phyloP scores from a whole-genome alignment of 2,113 vertebrate genomes.

The Entelurus aequoreus region DNA sequence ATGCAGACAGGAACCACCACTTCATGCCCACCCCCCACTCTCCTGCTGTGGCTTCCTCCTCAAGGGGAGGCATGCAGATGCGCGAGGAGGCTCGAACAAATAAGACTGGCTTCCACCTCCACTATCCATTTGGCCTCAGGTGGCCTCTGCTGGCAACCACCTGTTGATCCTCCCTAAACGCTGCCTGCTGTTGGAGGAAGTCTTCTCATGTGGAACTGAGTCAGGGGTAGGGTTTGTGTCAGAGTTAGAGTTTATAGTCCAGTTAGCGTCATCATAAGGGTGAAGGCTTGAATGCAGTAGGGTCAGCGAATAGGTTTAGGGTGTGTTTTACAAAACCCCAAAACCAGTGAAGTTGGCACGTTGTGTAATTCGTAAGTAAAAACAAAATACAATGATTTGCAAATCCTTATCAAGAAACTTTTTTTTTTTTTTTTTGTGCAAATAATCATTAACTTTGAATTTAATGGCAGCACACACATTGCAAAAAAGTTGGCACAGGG shows the following conservation, averaged over 20 bases:
- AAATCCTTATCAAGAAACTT: no score
- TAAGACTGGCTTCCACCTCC: constrained; percentile 62
- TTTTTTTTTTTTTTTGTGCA: no score
- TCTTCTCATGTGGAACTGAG: constrained; percentile 68
- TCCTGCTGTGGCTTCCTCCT: constrained; percentile 44
- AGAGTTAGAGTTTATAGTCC: constrained; percentile 24
- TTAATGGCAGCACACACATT: no score
- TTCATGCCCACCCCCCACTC: constrained; percentile 23
- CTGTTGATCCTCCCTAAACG: constrained; percentile 73
- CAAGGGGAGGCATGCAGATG: constrained; percentile 63
- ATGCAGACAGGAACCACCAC: constrained; percentile 36
- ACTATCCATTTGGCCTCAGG: constrained; percentile 67
- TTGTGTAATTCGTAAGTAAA: no score
- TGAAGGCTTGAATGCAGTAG: no score
- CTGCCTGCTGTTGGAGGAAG: constrained; percentile 63
- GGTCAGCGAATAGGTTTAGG: no score
- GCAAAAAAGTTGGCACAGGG: no score
- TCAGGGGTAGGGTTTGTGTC: neutral
- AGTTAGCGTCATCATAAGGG: no score
- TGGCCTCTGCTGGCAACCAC: constrained; percentile 68
- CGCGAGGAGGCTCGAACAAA: constrained; percentile 70
- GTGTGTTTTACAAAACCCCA: no score
- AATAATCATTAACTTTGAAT: no score
- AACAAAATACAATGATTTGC: no score
- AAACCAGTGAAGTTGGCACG: no score